These are phyloP conservation scores for Coracias cyanogaster DNA, from an alignment of 2,797 vertebrate genomes.

Conservation along the genomic window DNA sequence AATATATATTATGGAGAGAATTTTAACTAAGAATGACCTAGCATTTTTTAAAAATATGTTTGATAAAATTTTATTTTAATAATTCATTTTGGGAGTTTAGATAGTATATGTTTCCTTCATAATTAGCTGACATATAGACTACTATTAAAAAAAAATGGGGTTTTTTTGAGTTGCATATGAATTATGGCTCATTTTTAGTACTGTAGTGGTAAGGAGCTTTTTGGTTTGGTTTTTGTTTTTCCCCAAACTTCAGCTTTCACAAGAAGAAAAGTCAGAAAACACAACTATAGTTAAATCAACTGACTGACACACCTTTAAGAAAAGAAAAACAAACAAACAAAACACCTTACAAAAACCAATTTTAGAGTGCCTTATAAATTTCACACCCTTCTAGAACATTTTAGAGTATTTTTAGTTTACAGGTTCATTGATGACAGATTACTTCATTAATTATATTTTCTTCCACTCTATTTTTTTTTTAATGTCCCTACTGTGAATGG, in stretches of 20 bases:
- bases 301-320: neutral
- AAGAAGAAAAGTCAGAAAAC: neutral
- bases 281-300: neutral
- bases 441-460: constrained; percentile 31
- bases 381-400: neutral
- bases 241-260: neutral
- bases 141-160: too few relatives aligned
- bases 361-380: constrained; percentile 14
- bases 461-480: neutral
- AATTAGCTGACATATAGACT: neutral
- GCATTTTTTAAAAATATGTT: neutral
- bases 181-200: neutral
- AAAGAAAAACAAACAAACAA: neutral
- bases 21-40: neutral
- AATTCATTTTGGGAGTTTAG: neutral
- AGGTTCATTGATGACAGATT: constrained; percentile 8
- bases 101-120: neutral
- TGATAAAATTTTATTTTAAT: neutral
- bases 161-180: neutral
- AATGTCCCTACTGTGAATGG: neutral
- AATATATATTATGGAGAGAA: neutral
- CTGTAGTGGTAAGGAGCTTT: neutral
- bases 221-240: neutral
- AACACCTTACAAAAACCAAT: rapidly evolving
- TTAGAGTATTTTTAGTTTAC: constrained; percentile 48